Evolutionary conservation across 2,888 invertebrate species (phyloP).

Genomic region (Lithosia quadra): DNA sequence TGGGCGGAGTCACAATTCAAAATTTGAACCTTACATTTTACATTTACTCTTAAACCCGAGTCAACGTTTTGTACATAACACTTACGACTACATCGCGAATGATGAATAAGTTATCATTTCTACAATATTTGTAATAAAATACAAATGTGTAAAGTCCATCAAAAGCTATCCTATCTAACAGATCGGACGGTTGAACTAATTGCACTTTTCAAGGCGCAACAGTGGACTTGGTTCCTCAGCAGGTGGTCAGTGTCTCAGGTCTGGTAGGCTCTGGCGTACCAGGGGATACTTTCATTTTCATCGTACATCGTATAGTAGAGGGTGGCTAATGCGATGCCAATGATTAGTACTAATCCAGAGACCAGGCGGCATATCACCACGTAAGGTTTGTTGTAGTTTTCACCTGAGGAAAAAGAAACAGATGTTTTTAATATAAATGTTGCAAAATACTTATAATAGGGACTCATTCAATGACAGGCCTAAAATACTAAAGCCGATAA

Average conservation of each 20-base stretch:
- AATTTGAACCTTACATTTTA: slow-evolving; percentile 30
- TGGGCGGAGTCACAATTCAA: slow-evolving; percentile 35
- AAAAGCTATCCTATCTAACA: slow-evolving; percentile 55
- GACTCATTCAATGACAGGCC: background rate
- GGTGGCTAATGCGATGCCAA: slow-evolving; percentile 53
- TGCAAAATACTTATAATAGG: too few relatives aligned
- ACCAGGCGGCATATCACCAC: slow-evolving; percentile 60
- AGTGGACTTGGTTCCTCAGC: background rate
- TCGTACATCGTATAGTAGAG: slow-evolving; percentile 54
- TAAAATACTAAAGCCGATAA: background rate
- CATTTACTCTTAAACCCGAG: slow-evolving; percentile 24
- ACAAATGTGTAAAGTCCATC: slow-evolving; percentile 57
- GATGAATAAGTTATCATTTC: slow-evolving; percentile 15
- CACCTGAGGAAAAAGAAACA: slow-evolving; percentile 63
- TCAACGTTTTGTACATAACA: slow-evolving; percentile 31
- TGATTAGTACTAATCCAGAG: slow-evolving; percentile 60
- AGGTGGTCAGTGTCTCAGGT: slow-evolving; percentile 48
- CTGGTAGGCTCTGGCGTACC: slow-evolving; percentile 47
- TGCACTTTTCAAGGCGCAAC: slow-evolving; percentile 52
- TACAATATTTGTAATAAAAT: slow-evolving; percentile 31
- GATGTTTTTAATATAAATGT: slow-evolving; percentile 3
- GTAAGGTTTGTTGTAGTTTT: slow-evolving; percentile 62
- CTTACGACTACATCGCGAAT: slow-evolving; percentile 38
- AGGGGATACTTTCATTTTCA: background rate
- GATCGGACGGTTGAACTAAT: slow-evolving; percentile 65